Evolutionary conservation across 2,113 vertebrate genomes (phyloP).

Genomic region (Anser cygnoides): DNA sequence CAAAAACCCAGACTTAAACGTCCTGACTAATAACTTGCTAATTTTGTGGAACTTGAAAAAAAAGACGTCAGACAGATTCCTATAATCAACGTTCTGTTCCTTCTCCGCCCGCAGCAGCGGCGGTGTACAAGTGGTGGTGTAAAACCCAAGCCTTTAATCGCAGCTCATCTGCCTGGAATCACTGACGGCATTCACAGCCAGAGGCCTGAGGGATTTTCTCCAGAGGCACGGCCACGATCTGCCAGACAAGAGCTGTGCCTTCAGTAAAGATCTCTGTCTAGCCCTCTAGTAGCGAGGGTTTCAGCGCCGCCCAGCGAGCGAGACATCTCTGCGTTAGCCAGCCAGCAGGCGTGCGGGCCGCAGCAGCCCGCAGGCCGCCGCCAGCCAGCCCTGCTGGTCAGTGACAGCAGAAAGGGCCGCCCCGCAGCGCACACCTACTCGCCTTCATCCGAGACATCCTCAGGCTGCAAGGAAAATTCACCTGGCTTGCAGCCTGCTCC

Average conservation of each 20-base stretch:
- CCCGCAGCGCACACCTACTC: rapidly evolving
- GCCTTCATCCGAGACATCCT: rapidly evolving
- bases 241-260: rapidly evolving
- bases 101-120: not conserved
- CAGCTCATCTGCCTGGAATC: not conserved
- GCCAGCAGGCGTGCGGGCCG: rapidly evolving
- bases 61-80: not conserved
- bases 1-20: rapidly evolving
- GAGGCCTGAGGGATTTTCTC: too few species aligned
- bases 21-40: rapidly evolving
- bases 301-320: rapidly evolving
- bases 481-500: not conserved
- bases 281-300: not conserved
- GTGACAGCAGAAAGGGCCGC: not conserved
- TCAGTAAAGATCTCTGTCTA: too few species aligned
- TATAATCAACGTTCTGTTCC: not conserved
- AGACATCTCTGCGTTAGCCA: rapidly evolving
- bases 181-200: not conserved
- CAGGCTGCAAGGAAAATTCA: not conserved
- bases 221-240: rapidly evolving
- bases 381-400: not conserved
- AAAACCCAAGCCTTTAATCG: not conserved
- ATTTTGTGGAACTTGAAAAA: not conserved
- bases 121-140: not conserved
- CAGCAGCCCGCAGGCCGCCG: not conserved